Evolutionary conservation across 2,797 vertebrate genomes (phyloP).

Genomic region (Cryptoprocta ferox): DNA sequence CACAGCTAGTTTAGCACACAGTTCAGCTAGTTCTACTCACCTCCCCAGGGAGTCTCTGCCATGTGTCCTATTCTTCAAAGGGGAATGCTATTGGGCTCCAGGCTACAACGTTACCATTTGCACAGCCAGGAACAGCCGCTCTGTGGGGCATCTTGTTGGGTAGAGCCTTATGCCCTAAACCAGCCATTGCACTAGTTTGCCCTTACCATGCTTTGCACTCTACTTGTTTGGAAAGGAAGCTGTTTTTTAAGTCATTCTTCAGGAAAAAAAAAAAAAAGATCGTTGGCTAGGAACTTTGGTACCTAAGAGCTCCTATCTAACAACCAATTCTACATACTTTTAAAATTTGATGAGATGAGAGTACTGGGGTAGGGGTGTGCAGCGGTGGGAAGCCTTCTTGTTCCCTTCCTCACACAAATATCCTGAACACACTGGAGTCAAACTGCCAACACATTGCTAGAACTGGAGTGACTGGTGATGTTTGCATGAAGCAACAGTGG

Average conservation of each 20-base stretch:
- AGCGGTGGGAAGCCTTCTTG: not conserved
- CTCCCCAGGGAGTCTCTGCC: not conserved
- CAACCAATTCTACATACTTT: not conserved
- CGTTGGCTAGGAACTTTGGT: not conserved
- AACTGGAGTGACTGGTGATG: fast-evolving
- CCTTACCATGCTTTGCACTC: not conserved
- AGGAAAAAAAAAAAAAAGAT: not conserved
- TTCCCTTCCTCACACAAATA: not conserved
- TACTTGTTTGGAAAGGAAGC: slow-evolving; percentile 2
- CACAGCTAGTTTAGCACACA: not conserved
- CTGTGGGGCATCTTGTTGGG: not conserved
- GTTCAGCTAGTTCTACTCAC: not conserved
- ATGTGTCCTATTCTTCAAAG: not conserved
- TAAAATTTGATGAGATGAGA: not conserved
- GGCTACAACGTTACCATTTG: not conserved
- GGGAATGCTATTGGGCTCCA: not conserved
- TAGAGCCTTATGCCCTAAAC: not conserved
- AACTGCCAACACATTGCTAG: fast-evolving
- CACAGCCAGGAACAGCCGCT: not conserved
- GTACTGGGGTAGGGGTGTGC: fast-evolving
- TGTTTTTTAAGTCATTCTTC: not conserved
- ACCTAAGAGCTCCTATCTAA: not conserved
- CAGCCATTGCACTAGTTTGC: not conserved
- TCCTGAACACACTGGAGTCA: too few species aligned
- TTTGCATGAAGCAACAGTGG: slow-evolving; percentile 76